A percentile compares a stretch with the other conserved stretches of the same genome.
phyloP scores from a whole-genome alignment of 2,888 invertebrate species.

The Heteromurus nitidus region DNA sequence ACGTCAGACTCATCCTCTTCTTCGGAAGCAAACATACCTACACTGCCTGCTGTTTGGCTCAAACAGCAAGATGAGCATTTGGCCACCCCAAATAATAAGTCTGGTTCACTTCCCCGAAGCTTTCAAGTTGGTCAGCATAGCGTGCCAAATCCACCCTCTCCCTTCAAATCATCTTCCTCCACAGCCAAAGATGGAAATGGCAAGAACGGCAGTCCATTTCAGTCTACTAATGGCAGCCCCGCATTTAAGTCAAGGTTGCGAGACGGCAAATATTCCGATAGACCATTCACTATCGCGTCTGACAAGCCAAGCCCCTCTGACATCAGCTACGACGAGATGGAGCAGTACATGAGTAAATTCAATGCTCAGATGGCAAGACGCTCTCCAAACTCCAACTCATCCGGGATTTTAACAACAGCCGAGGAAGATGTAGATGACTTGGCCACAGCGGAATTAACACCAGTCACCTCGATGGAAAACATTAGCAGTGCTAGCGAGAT shows the following conservation, averaged over 20 bases:
- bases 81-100: constrained; percentile 82
- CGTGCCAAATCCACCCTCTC: constrained; percentile 72
- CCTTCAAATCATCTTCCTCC: constrained; percentile 33
- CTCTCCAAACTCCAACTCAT: constrained; percentile 71
- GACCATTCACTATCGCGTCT: constrained; percentile 84
- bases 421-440: constrained; percentile 75
- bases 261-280: constrained; percentile 78
- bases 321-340: constrained; percentile 82
- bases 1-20: constrained; percentile 73
- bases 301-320: constrained; percentile 80
- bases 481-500: constrained; percentile 78
- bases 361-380: constrained; percentile 72
- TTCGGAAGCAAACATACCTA: constrained; percentile 78
- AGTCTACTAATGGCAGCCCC: constrained; percentile 52
- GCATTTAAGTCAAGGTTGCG: constrained; percentile 70
- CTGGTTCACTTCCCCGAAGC: constrained; percentile 86
- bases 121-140: constrained; percentile 82
- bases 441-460: constrained; percentile 75
- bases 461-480: constrained; percentile 77
- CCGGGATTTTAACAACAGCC: constrained; percentile 70
- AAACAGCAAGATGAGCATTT: constrained; percentile 84
- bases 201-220: constrained; percentile 14
- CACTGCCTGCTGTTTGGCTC: constrained; percentile 83
- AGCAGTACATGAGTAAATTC: constrained; percentile 75
- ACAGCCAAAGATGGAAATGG: constrained; percentile 46